Percentiles rank a stretch among this genome's conserved stretches.
Evolutionary conservation across 2,888 invertebrate species (phyloP).

Genomic region (Dryococelus australis): DNA sequence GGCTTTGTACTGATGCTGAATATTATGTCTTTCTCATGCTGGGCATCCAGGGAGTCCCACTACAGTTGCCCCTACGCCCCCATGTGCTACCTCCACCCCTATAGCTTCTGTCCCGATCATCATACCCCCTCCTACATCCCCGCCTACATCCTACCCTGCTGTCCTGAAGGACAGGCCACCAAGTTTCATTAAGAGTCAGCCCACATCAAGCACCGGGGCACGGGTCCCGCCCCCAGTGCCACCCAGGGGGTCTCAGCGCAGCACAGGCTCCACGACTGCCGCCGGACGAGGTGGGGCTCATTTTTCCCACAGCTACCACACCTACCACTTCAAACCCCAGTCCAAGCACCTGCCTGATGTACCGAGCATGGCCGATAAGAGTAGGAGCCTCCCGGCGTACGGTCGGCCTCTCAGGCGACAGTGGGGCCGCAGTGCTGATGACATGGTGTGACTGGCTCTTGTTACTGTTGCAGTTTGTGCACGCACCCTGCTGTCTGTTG

Average conservation of each 20-base stretch:
- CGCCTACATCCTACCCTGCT: slow-evolving; percentile 73
- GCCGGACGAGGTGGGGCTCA: slow-evolving; percentile 37
- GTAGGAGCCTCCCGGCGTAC: neutral
- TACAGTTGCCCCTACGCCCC: slow-evolving; percentile 51
- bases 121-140: slow-evolving; percentile 54
- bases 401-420: neutral
- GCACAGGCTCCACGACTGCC: slow-evolving; percentile 31
- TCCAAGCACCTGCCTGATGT: neutral
- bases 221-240: slow-evolving; percentile 90
- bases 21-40: slow-evolving; percentile 36
- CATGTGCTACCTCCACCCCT: slow-evolving; percentile 36
- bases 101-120: slow-evolving; percentile 32
- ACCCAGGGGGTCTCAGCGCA: slow-evolving; percentile 75
- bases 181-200: slow-evolving; percentile 37
- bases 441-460: neutral
- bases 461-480: neutral
- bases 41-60: slow-evolving; percentile 53
- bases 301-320: slow-evolving; percentile 33
- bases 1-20: slow-evolving; percentile 22
- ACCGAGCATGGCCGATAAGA: neutral
- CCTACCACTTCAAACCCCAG: slow-evolving; percentile 30
- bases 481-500: neutral
- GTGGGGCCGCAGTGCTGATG: neutral
- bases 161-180: slow-evolving; percentile 71
- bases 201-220: slow-evolving; percentile 36